A percentile compares a stretch with the other conserved stretches of the same genome.
Conservation (phyloP, 2,797 vertebrate genomes). For the Amblyraja radiata region DNA sequence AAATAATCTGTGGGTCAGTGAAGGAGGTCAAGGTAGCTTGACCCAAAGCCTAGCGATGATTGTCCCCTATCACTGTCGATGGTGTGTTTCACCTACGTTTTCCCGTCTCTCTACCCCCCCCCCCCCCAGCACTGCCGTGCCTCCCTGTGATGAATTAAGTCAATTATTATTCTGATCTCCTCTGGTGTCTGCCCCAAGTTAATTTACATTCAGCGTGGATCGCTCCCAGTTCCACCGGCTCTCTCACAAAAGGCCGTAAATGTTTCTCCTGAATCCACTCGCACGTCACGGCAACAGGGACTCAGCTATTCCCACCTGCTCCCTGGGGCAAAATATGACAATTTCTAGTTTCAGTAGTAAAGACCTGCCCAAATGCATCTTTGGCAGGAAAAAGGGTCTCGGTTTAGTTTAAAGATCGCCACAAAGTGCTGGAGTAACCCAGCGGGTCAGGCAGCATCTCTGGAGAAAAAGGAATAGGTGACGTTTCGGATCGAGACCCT, state of each 20-base stretch:
- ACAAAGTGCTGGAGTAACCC: too few relatives aligned
- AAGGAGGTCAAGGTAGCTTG: constrained; percentile 58
- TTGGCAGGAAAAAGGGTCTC: constrained; percentile 40
- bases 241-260: constrained; percentile 11
- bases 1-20: constrained; percentile 66
- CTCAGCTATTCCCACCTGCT: neutral
- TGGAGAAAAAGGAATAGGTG: too few relatives aligned
- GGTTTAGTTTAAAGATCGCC: too few relatives aligned
- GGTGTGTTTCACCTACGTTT: constrained; percentile 49
- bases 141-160: neutral
- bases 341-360: neutral
- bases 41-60: constrained; percentile 63
- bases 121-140: neutral
- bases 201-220: constrained; percentile 14
- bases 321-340: neutral
- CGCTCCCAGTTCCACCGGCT: neutral
- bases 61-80: constrained; percentile 55
- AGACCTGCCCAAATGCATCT: constrained; percentile 41
- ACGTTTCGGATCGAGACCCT: too few relatives aligned
- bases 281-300: neutral
- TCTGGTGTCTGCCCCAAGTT: neutral
- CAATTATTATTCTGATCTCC: constrained; percentile 30
- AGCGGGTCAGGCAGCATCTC: too few relatives aligned
- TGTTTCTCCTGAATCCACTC: neutral
- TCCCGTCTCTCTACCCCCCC: neutral